Evolutionary conservation across 1,140 invertebrate species (phyloP).

Genomic region (Nasonia vitripennis): DNA sequence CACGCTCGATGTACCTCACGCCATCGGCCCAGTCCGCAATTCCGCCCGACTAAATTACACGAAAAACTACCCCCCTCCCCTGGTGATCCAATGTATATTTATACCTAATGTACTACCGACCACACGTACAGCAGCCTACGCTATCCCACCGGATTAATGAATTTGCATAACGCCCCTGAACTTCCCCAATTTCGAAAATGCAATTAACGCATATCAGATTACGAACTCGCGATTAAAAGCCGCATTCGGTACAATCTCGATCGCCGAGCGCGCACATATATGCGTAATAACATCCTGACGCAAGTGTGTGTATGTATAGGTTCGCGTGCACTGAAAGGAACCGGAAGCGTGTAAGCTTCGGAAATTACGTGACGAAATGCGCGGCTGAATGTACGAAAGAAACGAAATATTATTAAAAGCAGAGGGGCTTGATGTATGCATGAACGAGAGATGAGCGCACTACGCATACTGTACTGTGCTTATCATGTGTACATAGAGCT

Average conservation of each 20-base stretch:
- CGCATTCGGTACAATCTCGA: background rate
- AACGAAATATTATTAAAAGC: slow-evolving; percentile 19
- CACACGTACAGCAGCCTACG: too few species aligned
- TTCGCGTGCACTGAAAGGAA: background rate
- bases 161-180: slow-evolving; percentile 46
- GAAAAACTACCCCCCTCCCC: background rate
- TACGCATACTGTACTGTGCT: background rate
- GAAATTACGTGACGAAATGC: slow-evolving; percentile 43
- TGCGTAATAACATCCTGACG: background rate
- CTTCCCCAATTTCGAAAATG: slow-evolving; percentile 23
- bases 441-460: too few species aligned
- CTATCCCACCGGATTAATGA: background rate
- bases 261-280: background rate
- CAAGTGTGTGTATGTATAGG: background rate
- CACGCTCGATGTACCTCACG: too few species aligned
- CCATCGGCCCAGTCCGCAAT: too few species aligned
- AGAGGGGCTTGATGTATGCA: background rate
- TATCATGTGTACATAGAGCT: background rate
- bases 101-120: too few species aligned
- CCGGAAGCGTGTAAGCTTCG: slow-evolving; percentile 19
- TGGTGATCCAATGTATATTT: too few species aligned
- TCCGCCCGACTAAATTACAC: background rate
- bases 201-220: slow-evolving; percentile 45
- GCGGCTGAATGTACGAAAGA: background rate
- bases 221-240: slow-evolving; percentile 30